Base-by-base conservation (phyloP, 2,113 vertebrate species). In the Mugil cephalus region DNA sequence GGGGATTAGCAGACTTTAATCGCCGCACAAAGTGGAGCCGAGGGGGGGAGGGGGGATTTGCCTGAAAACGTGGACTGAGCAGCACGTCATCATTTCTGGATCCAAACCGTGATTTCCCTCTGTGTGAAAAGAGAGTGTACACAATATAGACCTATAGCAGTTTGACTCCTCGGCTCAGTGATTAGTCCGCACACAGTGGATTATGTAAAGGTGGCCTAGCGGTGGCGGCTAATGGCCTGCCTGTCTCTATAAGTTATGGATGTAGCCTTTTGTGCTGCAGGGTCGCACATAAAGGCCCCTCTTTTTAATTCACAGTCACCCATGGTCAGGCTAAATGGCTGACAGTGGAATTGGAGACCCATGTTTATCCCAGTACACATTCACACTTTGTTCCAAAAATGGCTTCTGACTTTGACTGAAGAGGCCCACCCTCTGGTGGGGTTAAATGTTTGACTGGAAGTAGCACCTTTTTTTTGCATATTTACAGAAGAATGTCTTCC, bases 281-380 rank as follows among this genome's bases (percentile, higher is more conserved):
- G 94, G 92, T 94, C 86, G 83, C 87, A 91, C 91, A 93, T 93
- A 93, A 94, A 93, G 92, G 85, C 87, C 91, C 79, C 89, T 83
- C 88, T 89, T 92, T 94, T 93, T 93, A 94, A 94, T 94, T 94
- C 91, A 88, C 87, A 92, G 82, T 93, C 91, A 91, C 88, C 91
- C 90, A 91, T 80, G 89, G 91, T 94, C 93, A 89, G 75, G 80
- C 91, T 90, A 93, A 94, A 94, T 91, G 90, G 90, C 88, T 88
- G 90, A 93, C 83, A 79, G 85, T 87, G 86, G 90, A 92, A 94
- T 92, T 93, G 90, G 87, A 91, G 87, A 77, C 65, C 74, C 70
- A 59, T 69, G 17, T 88, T 83, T 88, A 86, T 87, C 85, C 82
- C 80, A 47, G 67, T 70, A 79, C 78, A 30, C 74, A 79, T 69